phyloP scores from a whole-genome alignment of 2,888 invertebrate genomes.

The Aphodius sticticus region DNA sequence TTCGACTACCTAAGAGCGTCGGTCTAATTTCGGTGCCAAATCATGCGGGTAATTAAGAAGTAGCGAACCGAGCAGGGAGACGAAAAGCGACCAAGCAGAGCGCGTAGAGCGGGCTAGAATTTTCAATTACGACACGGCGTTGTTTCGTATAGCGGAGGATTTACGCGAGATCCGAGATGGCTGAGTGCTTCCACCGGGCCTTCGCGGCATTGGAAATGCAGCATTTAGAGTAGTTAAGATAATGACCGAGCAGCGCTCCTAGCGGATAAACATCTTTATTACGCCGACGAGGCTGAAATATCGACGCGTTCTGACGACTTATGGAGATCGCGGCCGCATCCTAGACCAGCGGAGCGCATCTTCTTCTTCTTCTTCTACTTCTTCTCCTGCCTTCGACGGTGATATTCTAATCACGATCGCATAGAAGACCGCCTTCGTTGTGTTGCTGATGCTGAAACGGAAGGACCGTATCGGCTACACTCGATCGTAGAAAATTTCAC shows the following conservation, averaged over 20 bases:
- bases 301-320: not conserved
- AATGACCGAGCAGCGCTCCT: conserved; percentile 4
- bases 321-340: not conserved
- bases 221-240: conserved; percentile 4
- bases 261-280: conserved; percentile 4
- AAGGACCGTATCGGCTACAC: too few species aligned
- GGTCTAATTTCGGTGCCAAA: not conserved
- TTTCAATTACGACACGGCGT: not conserved
- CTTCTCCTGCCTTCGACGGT: too few species aligned
- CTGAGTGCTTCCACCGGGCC: not conserved
- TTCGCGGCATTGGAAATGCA: not conserved
- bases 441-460: too few species aligned
- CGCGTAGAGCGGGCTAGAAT: not conserved
- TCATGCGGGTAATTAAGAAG: not conserved
- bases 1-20: too few species aligned
- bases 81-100: not conserved
- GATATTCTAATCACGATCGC: too few species aligned
- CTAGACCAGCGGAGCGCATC: not conserved
- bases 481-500: too few species aligned
- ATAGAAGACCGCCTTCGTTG: too few species aligned
- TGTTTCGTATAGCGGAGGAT: not conserved
- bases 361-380: not conserved
- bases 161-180: not conserved
- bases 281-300: not conserved
- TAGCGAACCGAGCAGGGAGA: not conserved